phyloP scores from a whole-genome alignment of 2,888 invertebrate genomes.

The Spodoptera picta region DNA sequence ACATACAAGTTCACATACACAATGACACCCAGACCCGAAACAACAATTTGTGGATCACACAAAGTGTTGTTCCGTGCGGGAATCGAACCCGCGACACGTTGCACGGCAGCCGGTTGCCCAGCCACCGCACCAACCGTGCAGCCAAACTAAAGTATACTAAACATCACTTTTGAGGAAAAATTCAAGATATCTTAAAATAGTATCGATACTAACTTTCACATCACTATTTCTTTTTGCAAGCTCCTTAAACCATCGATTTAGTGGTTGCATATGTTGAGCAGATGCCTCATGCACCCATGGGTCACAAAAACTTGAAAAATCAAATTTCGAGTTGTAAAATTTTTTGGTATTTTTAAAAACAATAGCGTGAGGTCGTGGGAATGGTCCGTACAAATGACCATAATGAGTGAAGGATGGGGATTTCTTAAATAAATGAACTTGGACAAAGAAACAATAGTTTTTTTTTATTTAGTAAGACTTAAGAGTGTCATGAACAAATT shows the following conservation, averaged over 20 bases:
- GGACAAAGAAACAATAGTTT: conserved; percentile 13
- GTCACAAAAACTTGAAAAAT: conserved; percentile 67
- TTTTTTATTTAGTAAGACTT: too few relatives aligned
- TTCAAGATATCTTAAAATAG: not conserved
- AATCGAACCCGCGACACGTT: too few relatives aligned
- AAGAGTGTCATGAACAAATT: too few relatives aligned
- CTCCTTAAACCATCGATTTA: conserved; percentile 75
- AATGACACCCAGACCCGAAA: too few relatives aligned
- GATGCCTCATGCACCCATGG: conserved; percentile 73
- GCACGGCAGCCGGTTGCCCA: too few relatives aligned
- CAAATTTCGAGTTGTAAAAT: conserved; percentile 64
- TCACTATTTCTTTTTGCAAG: conserved; percentile 75
- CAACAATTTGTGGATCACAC: too few relatives aligned
- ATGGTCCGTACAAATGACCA: conserved; percentile 30
- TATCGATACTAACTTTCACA: conserved; percentile 43
- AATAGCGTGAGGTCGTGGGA: conserved; percentile 63
- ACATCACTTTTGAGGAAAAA: not conserved
- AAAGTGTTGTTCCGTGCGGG: too few relatives aligned
- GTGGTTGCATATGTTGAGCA: conserved; percentile 81
- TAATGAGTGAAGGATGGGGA: not conserved
- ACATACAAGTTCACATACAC: too few relatives aligned
- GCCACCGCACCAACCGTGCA: too few relatives aligned
- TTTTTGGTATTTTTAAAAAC: conserved; percentile 72
- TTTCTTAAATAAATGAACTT: conserved; percentile 2
- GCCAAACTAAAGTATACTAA: too few relatives aligned